A percentile compares a stretch with the other conserved stretches of the same genome.
These are phyloP conservation scores for Artemia sp. DNA, from an alignment of 2,888 invertebrate genomes.

Conservation along the genomic window DNA sequence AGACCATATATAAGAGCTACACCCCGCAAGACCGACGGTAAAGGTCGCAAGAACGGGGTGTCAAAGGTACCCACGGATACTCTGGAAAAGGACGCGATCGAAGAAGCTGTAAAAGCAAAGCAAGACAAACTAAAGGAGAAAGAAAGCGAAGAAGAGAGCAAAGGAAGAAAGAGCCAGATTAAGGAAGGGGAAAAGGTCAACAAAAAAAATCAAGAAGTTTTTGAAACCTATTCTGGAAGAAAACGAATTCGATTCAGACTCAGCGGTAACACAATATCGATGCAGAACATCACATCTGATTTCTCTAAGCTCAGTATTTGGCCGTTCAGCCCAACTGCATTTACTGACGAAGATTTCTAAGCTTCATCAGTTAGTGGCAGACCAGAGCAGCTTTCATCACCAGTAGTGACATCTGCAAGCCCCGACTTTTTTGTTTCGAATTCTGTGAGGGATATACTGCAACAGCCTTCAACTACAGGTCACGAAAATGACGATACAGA, in stretches of 20 bases:
- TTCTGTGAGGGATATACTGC: not conserved
- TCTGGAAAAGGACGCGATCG: not conserved
- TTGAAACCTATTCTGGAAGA: not conserved
- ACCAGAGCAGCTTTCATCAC: slow-evolving; percentile 7
- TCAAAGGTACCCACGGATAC: not conserved
- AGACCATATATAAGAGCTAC: not conserved
- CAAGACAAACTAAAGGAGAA: not conserved
- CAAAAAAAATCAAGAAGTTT: not conserved
- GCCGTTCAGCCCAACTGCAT: slow-evolving; percentile 29
- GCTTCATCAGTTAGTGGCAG: slow-evolving; percentile 27
- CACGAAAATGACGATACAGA: not conserved
- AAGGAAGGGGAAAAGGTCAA: not conserved
- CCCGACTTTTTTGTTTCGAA: not conserved
- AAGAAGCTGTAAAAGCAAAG: not conserved
- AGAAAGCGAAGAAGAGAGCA: not conserved
- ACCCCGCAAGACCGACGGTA: not conserved
- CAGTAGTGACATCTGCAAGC: too few relatives aligned
- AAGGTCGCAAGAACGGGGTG: not conserved
- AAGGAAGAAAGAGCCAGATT: not conserved
- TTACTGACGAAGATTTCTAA: slow-evolving; percentile 29
- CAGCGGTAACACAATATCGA: not conserved
- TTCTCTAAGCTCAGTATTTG: slow-evolving; percentile 30
- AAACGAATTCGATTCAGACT: not conserved
- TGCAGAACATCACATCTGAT: not conserved
- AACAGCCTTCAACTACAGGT: not conserved